Evolutionary conservation across 1,140 invertebrate species (phyloP), one percentile per base, ranked within the genome.

Genomic region (Aphelenchoides fujianensis): DNA sequence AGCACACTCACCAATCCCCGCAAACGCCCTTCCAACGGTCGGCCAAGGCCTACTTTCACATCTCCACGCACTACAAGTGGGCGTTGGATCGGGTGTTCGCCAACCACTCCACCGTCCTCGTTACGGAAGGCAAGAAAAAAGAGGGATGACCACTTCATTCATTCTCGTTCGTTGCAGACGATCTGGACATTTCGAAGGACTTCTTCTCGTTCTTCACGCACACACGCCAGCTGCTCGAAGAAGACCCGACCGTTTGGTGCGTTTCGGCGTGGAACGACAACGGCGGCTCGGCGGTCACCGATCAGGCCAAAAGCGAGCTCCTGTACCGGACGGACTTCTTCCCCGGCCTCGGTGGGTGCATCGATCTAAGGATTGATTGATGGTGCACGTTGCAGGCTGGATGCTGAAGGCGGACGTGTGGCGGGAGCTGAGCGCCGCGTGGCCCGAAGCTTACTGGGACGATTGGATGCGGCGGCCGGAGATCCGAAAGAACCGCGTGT

Each of bases 191-290:
- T 71, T 90, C 95, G n/a, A 91, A 92, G 57, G 95, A 98, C 86
- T 97, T 98, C 86, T 98, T 91, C 85, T 92, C 95, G 80, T 98
- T 97, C 84, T 98, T 98, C 85, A 84, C 91, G 61, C 92, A 92
- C 23, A 94, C 93, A 16, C 91, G 93, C 86, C 90, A 90, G 2
- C 84, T 98, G 34, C 85, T 98, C 23, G 86, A 89, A 59, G 87
- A 89, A 73, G 95, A 98, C 85, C 87, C 89, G n/a, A 90, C 91
- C 19, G 85, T 98, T 41, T 97, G 92, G 92, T 91, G 90, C 84
- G 87, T 90, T 90, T 96, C 86, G 87, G 95, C 90, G 0, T 98
- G 96, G 95, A 98, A 98, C 85, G 96, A 98, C 85, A 98, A 98
- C 86, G 96, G 95, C 34, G 97, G 93, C 87, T 86, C 88, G 19